Conservation (phyloP, 2,888 invertebrate genomes). For the Acronicta aceris region DNA sequence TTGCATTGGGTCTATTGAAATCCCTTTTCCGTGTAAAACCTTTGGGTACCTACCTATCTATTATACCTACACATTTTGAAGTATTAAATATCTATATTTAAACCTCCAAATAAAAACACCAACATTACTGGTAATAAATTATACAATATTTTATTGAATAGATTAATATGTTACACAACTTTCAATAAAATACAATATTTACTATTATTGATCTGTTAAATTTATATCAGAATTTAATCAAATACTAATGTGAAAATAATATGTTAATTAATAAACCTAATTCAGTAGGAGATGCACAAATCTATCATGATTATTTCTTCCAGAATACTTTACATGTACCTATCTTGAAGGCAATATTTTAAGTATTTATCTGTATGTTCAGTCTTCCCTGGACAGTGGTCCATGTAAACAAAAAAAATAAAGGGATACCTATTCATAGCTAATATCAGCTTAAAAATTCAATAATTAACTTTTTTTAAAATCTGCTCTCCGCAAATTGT, state of each 20-base stretch:
- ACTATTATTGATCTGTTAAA: conserved; percentile 47
- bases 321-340: conserved; percentile 58
- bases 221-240: conserved; percentile 49
- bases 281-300: conserved; percentile 56
- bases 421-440: conserved; percentile 52
- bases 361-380: conserved; percentile 58
- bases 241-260: conserved; percentile 35
- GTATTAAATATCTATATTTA: conserved; percentile 24
- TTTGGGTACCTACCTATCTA: conserved; percentile 16
- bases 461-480: conserved; percentile 58
- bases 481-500: conserved; percentile 77
- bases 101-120: conserved; percentile 29
- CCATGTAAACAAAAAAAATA: conserved; percentile 55
- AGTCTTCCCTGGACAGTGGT: conserved; percentile 76
- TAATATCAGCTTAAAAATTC: conserved; percentile 50
- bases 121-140: conserved; percentile 32
- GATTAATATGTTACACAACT: conserved; percentile 44
- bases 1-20: conserved; percentile 40
- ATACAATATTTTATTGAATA: conserved; percentile 45
- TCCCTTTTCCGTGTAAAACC: conserved; percentile 30
- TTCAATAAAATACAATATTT: conserved; percentile 49
- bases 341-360: conserved; percentile 59
- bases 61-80: conserved; percentile 17
- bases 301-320: conserved; percentile 48
- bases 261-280: conserved; percentile 37